Base-by-base conservation (phyloP, 1,140 invertebrate species). In the Cotesia glomerata region DNA sequence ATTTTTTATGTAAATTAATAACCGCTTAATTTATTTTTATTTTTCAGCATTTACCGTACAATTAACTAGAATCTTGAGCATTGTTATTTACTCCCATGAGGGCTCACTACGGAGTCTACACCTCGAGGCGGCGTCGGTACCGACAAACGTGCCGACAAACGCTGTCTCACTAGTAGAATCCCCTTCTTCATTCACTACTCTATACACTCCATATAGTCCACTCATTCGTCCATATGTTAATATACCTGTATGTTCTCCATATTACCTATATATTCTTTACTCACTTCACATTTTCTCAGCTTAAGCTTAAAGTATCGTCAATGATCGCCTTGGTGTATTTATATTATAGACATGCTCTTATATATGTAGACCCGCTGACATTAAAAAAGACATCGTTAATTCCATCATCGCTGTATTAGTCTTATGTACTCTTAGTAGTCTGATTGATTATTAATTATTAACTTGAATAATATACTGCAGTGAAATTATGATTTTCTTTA, bases 111-210 rank as follows among this genome's bases (percentile, higher is more conserved):
- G 36, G 51, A 59, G 52, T 69, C 66, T 69, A 69, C 54, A 69
- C 66, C 66, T 69, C 35, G 54, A 69, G 77, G 78, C 82, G 75
- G 81, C 77, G 75, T 80, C 82, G 84, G 82, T 79, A 74, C 76
- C 77, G 39, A 81, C 84, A 85, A 84, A 85, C 81, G 83, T 62
- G 84, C 83, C 84, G 83, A 85, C 84, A 84, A 85, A 84, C 85
- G 81, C 72, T 85, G 84, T 85, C 84, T 81, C 79, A 77, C 80
- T 80, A 78, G 75, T 73, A 79, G 76, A 69, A 70, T 45, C 71
- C 73, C 73, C 74, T 78, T 56, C 56, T 64, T 13, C 62, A 56
- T 71, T 62, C 70, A 61, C 66, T 72, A 69, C 72, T 67, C 65
- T 64, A 58, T 26, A 58, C 56, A 58, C 16, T 16, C n/a, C 9